Evolutionary conservation across 2,888 invertebrate genomes (phyloP), one percentile per base, ranked within the genome.

Genomic region (Meta bourneti): DNA sequence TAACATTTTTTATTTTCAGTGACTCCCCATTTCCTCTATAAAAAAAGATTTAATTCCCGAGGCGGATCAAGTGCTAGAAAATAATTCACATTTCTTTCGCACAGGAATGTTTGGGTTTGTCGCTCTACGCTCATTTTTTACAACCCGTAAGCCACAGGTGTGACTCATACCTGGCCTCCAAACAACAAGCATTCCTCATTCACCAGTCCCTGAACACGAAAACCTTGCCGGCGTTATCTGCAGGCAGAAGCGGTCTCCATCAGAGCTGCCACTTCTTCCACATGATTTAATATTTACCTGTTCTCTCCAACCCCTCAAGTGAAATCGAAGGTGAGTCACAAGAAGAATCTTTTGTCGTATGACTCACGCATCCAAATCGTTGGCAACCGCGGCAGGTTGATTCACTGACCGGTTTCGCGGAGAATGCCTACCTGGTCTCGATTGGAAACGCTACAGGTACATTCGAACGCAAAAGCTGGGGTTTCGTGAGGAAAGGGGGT

Each of bases 341-440:
- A 79, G 61, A 61, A 79, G 70, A 87, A 79, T 70, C 79, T 75
- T 85, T 78, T 71, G 79, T 34, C 49, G 20, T 70, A 78, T 87
- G 87, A 87, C 51, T 87, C 87, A 87, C 51, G 48, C 77, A 77
- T 69, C 71, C 51, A 61, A 77, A 69, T 49, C 51, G 48, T 75
- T 78, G 13, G 61, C 19, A 16, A 75, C 8, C 34, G 75, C 34
- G 48, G 75, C 48, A 75, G 11, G 75, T 87, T 87, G 87, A 87
- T 79, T 87, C 87, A 87, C 34, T 87, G 87, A 87, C 87, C 87
- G 87, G 87, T 87, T 87, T 78, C n/a, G 11, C 7, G 61, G 61
- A 61, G 61, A 61, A 61, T 72, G 51, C 19, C 49, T 77, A 51
- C 51, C 7, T n/a, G 77, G 51, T 8, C 9, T 77, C n/a, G n/a